Evolutionary conservation across 2,797 vertebrate species (phyloP).

Genomic region (Neosalanx taihuensis): DNA sequence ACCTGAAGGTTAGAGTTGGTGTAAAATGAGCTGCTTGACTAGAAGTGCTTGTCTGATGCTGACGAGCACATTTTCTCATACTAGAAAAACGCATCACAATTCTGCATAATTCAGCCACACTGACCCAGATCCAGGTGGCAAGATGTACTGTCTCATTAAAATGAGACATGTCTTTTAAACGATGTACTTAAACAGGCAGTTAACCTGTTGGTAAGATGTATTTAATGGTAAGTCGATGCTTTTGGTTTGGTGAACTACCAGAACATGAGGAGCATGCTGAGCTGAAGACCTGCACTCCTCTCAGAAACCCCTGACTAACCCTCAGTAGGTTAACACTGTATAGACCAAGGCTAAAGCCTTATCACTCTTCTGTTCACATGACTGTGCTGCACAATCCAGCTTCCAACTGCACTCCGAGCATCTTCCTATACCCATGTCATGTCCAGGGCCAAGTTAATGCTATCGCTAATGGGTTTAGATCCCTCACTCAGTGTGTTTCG

Average conservation of each 20-base stretch:
- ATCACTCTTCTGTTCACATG: neutral
- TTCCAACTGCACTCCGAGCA: neutral
- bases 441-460: neutral
- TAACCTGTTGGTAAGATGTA: neutral
- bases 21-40: conserved; percentile 6
- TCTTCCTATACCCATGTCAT: neutral
- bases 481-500: neutral
- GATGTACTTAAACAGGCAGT: neutral
- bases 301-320: neutral
- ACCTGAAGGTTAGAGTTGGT: conserved; percentile 14
- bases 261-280: neutral
- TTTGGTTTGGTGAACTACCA: neutral
- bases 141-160: no score
- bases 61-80: neutral
- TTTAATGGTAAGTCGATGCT: neutral
- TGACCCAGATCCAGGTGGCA: neutral
- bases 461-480: neutral
- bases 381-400: conserved; percentile 5
- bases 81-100: neutral
- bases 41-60: neutral
- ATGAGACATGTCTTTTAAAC: no score
- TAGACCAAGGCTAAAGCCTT: neutral
- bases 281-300: neutral
- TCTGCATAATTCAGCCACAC: neutral
- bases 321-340: neutral